Conservation (phyloP, 2,888 invertebrate genomes). For the Altica lythri region DNA sequence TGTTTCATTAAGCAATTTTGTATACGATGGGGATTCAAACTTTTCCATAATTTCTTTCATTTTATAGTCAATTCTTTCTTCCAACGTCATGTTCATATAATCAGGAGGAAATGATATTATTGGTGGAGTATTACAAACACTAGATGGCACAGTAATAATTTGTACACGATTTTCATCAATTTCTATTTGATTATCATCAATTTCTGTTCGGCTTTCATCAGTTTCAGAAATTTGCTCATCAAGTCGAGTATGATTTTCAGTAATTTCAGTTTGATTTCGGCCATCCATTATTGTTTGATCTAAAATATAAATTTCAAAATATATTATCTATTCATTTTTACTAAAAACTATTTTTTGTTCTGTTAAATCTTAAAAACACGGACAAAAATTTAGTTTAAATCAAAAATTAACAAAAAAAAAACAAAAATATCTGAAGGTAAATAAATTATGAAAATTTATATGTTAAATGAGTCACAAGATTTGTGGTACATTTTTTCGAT, state of each 20-base stretch:
- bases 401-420: too few relatives aligned
- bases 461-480: too few relatives aligned
- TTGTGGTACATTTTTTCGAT: too few relatives aligned
- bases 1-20: conserved; percentile 45
- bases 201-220: not conserved
- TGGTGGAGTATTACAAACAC: conserved; percentile 36
- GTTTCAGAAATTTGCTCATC: not conserved
- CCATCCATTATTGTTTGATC: not conserved
- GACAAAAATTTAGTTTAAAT: too few relatives aligned
- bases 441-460: too few relatives aligned
- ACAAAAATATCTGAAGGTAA: too few relatives aligned
- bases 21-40: conserved; percentile 53
- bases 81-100: conserved; percentile 45
- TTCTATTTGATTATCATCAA: conserved; percentile 1
- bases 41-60: conserved; percentile 63
- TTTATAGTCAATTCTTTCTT: conserved; percentile 59
- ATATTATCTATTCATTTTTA: too few relatives aligned
- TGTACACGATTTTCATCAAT: conserved; percentile 35
- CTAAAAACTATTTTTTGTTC: too few relatives aligned
- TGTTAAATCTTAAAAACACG: too few relatives aligned
- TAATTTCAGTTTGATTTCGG: not conserved
- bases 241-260: not conserved
- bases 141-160: conserved; percentile 41
- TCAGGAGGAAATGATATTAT: conserved; percentile 41
- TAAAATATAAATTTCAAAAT: too few relatives aligned